phyloP scores from a whole-genome alignment of 2,797 vertebrate genomes.

The Ptychadena robeensis region DNA sequence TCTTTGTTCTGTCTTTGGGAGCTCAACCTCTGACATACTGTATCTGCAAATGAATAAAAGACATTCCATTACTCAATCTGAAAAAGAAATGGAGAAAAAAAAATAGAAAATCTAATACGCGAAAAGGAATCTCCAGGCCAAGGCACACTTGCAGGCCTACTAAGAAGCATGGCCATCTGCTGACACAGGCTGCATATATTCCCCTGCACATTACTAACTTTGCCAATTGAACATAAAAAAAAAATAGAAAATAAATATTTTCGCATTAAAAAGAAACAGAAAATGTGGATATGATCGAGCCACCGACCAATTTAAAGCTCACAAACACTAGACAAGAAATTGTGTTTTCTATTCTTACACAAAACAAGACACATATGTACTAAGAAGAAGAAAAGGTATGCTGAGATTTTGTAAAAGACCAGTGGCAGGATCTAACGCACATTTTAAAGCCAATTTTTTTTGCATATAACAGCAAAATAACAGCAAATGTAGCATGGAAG shows the following conservation, averaged over 20 bases:
- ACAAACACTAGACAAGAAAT: background rate
- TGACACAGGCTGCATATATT: background rate
- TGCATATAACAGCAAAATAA: conserved; percentile 1
- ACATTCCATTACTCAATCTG: conserved; percentile 53
- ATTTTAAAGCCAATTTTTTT: conserved; percentile 4
- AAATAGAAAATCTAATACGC: conserved; percentile 23
- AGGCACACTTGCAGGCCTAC: conserved; percentile 32
- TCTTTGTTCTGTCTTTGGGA: conserved; percentile 60
- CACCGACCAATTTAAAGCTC: background rate
- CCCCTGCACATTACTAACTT: background rate
- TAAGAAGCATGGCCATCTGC: background rate
- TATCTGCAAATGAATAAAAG: conserved; percentile 62
- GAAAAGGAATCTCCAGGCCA: conserved; percentile 38
- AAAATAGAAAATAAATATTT: background rate
- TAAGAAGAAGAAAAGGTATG: background rate
- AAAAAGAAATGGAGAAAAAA: background rate
- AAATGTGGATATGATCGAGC: conserved; percentile 28
- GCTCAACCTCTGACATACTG: conserved; percentile 60
- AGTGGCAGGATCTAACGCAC: conserved; percentile 42
- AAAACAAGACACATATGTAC: background rate
- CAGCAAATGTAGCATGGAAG: background rate
- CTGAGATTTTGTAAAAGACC: background rate
- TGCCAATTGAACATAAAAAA: conserved; percentile 2
- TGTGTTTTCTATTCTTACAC: background rate
- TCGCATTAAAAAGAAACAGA: background rate